Percentiles rank a stretch among this genome's conserved stretches.
Conservation (phyloP, 2,113 vertebrate species). For the Pterophyllum scalare region DNA sequence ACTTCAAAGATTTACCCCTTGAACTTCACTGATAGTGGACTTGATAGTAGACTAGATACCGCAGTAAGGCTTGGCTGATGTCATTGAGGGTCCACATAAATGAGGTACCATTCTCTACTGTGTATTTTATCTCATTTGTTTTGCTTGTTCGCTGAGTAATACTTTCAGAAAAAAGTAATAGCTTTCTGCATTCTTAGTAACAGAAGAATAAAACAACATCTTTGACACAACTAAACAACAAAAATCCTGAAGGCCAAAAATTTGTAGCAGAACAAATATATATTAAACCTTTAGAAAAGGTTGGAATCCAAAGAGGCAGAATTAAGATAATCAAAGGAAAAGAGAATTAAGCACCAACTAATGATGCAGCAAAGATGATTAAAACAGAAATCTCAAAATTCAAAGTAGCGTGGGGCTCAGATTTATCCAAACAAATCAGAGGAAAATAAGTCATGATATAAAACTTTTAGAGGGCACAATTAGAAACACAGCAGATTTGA, state of each 20-base stretch:
- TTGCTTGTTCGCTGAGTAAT: not conserved
- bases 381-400: not conserved
- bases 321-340: not conserved
- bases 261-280: not conserved
- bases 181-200: not conserved
- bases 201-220: not conserved
- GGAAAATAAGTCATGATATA: constrained; percentile 10
- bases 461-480: constrained; percentile 33
- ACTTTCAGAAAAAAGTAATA: not conserved
- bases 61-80: not conserved
- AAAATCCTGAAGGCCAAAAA: not conserved
- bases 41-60: not conserved
- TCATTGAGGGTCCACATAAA: not conserved
- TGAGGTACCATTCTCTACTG: not conserved
- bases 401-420: not conserved
- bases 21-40: not conserved
- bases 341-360: not conserved
- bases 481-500: constrained; percentile 13
- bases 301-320: not conserved
- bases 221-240: not conserved
- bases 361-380: constrained; percentile 30
- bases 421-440: constrained; percentile 13
- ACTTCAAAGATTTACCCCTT: not conserved
- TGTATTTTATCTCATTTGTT: not conserved
- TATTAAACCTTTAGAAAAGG: not conserved